Base-by-base conservation (phyloP, 37 sponge, comb jelly and placozoan species). In the Diacarnus erythraeanus region DNA sequence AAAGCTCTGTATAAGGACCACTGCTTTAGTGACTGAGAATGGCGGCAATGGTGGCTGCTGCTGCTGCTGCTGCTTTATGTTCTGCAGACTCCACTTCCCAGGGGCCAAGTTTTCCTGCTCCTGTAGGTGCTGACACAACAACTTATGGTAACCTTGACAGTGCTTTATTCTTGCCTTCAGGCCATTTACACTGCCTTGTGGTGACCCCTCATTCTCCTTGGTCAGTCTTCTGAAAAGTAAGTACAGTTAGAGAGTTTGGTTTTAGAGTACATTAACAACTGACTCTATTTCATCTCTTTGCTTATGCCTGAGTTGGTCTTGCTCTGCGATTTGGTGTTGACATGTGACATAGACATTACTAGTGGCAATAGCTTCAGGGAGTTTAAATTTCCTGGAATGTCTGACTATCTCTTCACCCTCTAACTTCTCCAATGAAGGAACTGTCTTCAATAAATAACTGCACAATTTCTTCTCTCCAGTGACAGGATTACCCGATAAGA, bases 401-500 rank as follows among this genome's bases (percentile, higher is more conserved):
- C 6, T 12, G 12, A 6, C 51, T 47, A 47, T 47, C 12, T 12
- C 12, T 12, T 47, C 51, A 47, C 12, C 12, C 8, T 44, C 42
- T 5, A 71, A 44, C 43, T 71, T 12, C 25, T 42, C 25, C 44
- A 47, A 40, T 10, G 47, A 65, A 41, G 75, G 87, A 21, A 87
- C 71, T 21, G 81, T 33, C 54, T 80, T 75, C 23, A 67, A 12
- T 0, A 87, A 51, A 27, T 59, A 56, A 2, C 2, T 43, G 59
- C 58, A 43, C 72, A 77, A 72, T 21, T 77, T 88, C 10, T 78
- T 72, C 39, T 83, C 79, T 30, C 78, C 30, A 18, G 74, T 56
- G 65, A 90, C 64, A 8, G 82, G 86, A 81, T 85, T 90, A 17
- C 89, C 89, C 42, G 37, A 42, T 35, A 84, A 8, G 59, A 22